Base-by-base conservation (phyloP, 2,113 vertebrate genomes). In the Dunckerocampus dactyliophorus region DNA sequence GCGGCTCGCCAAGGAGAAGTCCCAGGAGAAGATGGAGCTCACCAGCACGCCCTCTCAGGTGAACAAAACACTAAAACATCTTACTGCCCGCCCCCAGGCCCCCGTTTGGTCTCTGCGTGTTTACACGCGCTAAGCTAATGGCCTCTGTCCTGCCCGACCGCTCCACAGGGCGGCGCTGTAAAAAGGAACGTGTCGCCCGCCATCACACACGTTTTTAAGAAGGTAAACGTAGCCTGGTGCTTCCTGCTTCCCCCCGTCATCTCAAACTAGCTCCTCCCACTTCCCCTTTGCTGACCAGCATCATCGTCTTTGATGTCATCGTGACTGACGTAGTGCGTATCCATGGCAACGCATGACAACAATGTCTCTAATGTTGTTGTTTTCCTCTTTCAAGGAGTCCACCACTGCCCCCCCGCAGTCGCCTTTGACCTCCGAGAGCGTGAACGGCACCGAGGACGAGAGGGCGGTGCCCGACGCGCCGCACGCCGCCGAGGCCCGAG, bases 11-110 rank as follows among this genome's bases (percentile, higher is more conserved):
- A 99, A 99, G 77, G 95, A 99, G 88, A 96, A 95, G 89, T 97
- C 94, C 37, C 96, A 99, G 69, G 95, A 99, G 90, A 98, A 98
- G 86, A 95, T 93, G 92, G 96, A 98, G 79, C 90, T 98, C 81
- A 94, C 92, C 85, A 96, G 95, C 91, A 93, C 93, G 21, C 95
- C 95, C 21, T 98, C 96, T 69, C 95, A 98, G 95, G 95, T 97
- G 81, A 4, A 2, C 16, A 11, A 47, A 3, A 43, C 31, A 34
- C 31, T n/a, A 28, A 28, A 34, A 8, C 31, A 8, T 8, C 4
- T 1, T 5, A 2, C 31, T 5, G 31, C 31, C 31, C 7, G 3
- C 6, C 6, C 31, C 31, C 5, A 5, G 31, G 2, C 12, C 48
- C n/a, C 8, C 47, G n/a, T 34, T 34, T 34, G 6, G 31, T 34